Conservation (phyloP, 2,113 vertebrate species). For the Rhegmatorhina hoffmannsi region DNA sequence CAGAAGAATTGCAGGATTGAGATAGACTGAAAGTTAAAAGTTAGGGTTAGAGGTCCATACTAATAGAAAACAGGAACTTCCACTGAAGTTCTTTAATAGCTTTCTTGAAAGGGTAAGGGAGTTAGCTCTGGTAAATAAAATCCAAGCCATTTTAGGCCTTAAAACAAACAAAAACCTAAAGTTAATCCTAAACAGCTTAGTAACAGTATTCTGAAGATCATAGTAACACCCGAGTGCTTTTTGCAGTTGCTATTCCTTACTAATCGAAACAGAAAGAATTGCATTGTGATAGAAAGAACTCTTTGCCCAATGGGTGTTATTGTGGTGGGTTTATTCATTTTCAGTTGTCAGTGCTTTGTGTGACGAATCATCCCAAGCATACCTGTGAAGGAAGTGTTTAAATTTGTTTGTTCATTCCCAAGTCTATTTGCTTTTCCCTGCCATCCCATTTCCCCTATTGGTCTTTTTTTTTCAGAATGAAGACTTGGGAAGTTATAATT, state of each 20-base stretch:
- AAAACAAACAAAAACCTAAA: background rate
- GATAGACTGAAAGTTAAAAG: background rate
- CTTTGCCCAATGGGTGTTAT: background rate
- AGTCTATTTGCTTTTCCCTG: background rate
- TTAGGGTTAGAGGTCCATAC: background rate
- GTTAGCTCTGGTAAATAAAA: background rate
- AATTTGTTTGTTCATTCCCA: background rate
- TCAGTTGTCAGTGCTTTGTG: background rate
- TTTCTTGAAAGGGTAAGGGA: background rate
- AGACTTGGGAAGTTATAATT: background rate
- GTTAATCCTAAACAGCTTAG: background rate
- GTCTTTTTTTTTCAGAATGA: background rate
- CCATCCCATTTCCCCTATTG: background rate
- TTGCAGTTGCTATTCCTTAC: background rate
- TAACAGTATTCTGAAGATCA: background rate
- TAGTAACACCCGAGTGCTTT: background rate
- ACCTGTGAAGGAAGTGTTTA: background rate
- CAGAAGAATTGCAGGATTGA: background rate
- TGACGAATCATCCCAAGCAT: background rate
- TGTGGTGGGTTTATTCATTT: background rate
- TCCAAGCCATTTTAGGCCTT: background rate
- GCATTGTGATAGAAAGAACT: background rate
- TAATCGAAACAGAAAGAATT: background rate
- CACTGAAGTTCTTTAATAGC: background rate
- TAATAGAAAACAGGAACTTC: background rate